Evolutionary conservation across 1,140 invertebrate genomes (phyloP).

Genomic region (Sycophaga agraensis): DNA sequence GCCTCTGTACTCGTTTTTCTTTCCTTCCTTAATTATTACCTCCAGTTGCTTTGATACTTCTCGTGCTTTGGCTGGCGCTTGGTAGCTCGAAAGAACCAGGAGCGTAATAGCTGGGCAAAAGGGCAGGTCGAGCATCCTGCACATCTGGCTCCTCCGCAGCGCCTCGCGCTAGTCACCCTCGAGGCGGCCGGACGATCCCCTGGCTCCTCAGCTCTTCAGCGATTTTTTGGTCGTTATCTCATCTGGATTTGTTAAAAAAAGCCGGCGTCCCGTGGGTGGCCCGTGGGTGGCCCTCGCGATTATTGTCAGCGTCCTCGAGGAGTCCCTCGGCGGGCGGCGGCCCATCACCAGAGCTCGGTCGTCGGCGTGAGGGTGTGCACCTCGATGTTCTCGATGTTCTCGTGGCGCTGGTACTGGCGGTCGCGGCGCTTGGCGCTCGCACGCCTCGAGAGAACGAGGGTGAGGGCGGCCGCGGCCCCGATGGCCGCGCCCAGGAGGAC

Average conservation of each 20-base stretch:
- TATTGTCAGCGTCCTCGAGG: constrained; percentile 31
- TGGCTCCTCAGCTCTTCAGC: too few species aligned
- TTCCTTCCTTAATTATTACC: constrained; percentile 1
- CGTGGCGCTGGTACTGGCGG: constrained; percentile 51
- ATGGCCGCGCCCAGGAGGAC: constrained; percentile 52
- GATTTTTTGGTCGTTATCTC: too few species aligned
- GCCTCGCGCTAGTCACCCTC: too few species aligned
- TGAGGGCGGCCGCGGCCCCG: constrained; percentile 54
- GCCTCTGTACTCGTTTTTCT: constrained; percentile 11
- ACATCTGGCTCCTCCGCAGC: too few species aligned
- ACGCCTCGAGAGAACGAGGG: constrained; percentile 51
- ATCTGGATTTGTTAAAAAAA: too few species aligned
- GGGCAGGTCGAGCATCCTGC: constrained; percentile 20
- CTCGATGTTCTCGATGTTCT: constrained; percentile 64
- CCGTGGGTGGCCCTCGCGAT: too few species aligned
- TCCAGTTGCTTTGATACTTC: constrained; percentile 18
- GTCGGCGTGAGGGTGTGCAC: constrained; percentile 67
- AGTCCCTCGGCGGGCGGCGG: too few species aligned
- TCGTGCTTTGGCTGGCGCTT: constrained; percentile 33
- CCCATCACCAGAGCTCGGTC: constrained; percentile 70
- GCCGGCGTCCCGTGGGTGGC: too few species aligned
- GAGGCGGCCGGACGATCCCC: too few species aligned
- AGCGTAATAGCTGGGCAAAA: constrained; percentile 41
- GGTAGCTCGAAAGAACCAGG: constrained; percentile 36
- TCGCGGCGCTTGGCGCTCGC: constrained; percentile 46